Base-by-base conservation (phyloP, 2,113 vertebrate species). In the Ceyx margarethae region DNA sequence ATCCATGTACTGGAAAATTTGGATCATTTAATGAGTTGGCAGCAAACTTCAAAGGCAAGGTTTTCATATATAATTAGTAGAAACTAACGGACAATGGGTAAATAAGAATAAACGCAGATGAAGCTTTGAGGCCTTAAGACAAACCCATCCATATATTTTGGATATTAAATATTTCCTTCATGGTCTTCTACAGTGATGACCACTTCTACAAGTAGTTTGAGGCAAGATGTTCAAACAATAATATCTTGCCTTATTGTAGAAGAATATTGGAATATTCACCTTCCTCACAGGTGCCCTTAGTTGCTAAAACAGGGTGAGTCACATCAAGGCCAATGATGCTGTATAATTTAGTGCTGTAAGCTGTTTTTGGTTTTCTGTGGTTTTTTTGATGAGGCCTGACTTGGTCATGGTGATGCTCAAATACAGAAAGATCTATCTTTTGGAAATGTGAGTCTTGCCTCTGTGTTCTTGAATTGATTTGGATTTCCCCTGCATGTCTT, bases 21-120 rank as follows among this genome's bases (percentile, higher is more conserved):
- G 74, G 22, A 88, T 60, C 81, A 81, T 67, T 91, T 96, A 95
- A 96, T 85, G 93, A 96, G 73, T 71, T 94, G 73, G 86, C 78
- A 91, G 48, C 81, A 85, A 45, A 56, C 78, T 91, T 95, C 79
- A 91, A 94, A 95, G 56, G 65, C 84, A 72, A 86, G 19, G 48
- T 75, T 86, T 91, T 78, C 12, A 29, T 72, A 64, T 20, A 74
- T 80, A 69, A 57, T 77, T 65, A 75, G 46, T 81, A 67, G 66
- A 75, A 88, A 79, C 62, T 85, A 91, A 87, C 28, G 74, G 76
- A 91, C 46, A 81, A 81, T 20, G 58, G 66, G 42, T 81, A 93
- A 78, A 61, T 60, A 86, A 82, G 33, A 57, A 88, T 37, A 28
- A 85, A 37, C 69, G 42, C 9, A 80, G 62, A 11, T 75, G n/a